A percentile compares a stretch with the other conserved stretches of the same genome.
phyloP scores from a whole-genome alignment of 1,140 invertebrate genomes.

The Zaprionus davidi region DNA sequence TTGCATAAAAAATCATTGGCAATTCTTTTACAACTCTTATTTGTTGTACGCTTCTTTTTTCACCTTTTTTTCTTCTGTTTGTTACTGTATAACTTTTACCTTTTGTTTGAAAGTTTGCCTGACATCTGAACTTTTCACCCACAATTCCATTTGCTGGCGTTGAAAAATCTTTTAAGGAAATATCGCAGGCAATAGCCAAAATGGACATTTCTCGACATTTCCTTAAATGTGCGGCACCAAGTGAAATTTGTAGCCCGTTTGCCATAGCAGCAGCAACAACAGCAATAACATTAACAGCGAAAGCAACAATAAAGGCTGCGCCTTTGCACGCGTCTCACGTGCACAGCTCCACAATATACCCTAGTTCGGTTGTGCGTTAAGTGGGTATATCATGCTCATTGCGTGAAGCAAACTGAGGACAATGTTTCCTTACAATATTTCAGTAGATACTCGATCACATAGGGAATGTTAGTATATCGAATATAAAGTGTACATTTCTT shows the following conservation, averaged over 20 bases:
- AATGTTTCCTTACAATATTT: too few relatives aligned
- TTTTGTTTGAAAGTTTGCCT: conserved; percentile 66
- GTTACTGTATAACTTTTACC: conserved; percentile 71
- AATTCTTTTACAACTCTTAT: conserved; percentile 65
- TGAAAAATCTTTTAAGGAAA: conserved; percentile 63
- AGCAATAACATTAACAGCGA: conserved; percentile 7
- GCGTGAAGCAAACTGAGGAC: not conserved
- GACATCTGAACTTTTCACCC: conserved; percentile 68
- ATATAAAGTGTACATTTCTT: not conserved
- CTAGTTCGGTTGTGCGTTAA: not conserved
- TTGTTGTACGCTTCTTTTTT: conserved; percentile 41
- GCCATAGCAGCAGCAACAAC: conserved; percentile 9
- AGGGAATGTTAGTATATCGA: not conserved
- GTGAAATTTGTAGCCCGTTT: conserved; percentile 53
- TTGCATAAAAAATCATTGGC: conserved; percentile 78
- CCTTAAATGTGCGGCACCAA: conserved; percentile 63
- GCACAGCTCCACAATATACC: conserved; percentile 34
- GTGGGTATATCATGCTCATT: not conserved
- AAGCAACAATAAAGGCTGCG: conserved; percentile 46
- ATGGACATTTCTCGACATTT: conserved; percentile 71
- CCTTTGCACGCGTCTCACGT: conserved; percentile 53
- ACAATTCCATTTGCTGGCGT: conserved; percentile 60
- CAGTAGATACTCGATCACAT: too few relatives aligned
- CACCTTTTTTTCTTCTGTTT: conserved; percentile 26
- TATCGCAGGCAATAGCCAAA: conserved; percentile 46